phyloP scores from a whole-genome alignment of 2,113 vertebrate genomes.

The Bombycilla garrulus region DNA sequence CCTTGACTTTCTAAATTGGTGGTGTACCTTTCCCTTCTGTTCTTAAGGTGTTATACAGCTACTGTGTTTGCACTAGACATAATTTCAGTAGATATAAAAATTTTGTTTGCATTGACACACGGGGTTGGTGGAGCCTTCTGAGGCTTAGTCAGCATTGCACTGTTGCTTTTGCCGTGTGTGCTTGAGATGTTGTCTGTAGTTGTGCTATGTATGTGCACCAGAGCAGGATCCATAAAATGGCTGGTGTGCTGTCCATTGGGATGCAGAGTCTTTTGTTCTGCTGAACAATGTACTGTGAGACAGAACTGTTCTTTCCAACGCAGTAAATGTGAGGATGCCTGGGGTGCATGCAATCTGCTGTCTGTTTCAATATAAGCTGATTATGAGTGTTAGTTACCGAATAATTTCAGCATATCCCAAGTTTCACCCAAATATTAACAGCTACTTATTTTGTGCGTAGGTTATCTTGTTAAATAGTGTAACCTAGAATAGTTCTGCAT shows the following conservation, averaged over 20 bases:
- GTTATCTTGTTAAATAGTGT: not conserved
- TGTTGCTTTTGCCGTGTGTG: not conserved
- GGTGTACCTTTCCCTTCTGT: not conserved
- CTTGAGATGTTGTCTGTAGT: not conserved
- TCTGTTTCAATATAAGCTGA: not conserved
- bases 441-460: not conserved
- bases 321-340: not conserved
- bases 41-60: not conserved
- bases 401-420: not conserved
- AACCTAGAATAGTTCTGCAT: conserved; percentile 22
- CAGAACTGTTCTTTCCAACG: not conserved
- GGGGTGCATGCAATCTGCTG: not conserved
- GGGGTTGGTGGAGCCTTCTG: not conserved
- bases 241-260: not conserved
- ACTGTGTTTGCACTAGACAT: not conserved
- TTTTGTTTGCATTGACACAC: not conserved
- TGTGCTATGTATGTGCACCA: fast-evolving
- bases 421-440: conserved; percentile 20
- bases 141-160: not conserved
- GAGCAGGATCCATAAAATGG: not conserved
- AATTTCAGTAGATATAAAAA: not conserved
- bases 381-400: conserved; percentile 13
- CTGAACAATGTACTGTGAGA: not conserved
- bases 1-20: not conserved
- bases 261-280: not conserved